Evolutionary conservation across 2,888 invertebrate species (phyloP).

Genomic region (Syrphus vitripennis): DNA sequence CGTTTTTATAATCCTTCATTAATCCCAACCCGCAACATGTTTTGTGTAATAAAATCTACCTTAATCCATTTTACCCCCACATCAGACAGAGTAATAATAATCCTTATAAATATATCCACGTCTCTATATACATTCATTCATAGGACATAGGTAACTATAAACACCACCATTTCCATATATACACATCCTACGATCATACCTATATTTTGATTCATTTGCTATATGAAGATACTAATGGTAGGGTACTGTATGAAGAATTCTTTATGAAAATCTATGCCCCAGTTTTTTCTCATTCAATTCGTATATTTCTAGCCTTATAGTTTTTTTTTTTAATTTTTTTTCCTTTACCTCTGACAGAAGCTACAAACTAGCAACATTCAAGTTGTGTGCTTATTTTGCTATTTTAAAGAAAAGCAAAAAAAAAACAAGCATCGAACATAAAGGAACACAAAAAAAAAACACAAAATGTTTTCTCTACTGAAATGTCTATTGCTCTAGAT

Average conservation of each 20-base stretch:
- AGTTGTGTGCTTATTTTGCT: slow-evolving; percentile 48
- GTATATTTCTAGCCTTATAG: slow-evolving; percentile 14
- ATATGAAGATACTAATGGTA: neutral
- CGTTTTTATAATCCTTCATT: slow-evolving; percentile 23
- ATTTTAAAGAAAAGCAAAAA: slow-evolving; percentile 5
- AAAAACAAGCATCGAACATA: neutral
- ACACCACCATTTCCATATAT: neutral
- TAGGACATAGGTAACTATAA: neutral
- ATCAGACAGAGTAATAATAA: slow-evolving; percentile 7
- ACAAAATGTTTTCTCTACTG: slow-evolving; percentile 8
- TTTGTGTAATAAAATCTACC: slow-evolving; percentile 42
- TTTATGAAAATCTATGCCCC: slow-evolving; percentile 51
- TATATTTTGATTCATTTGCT: slow-evolving; percentile 30
- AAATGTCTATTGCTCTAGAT: slow-evolving; percentile 59
- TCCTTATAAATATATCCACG: neutral
- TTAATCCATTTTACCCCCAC: slow-evolving; percentile 26
- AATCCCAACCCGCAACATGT: slow-evolving; percentile 21
- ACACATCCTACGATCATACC: slow-evolving; percentile 3
- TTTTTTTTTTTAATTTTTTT: neutral
- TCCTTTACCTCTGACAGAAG: neutral
- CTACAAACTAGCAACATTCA: slow-evolving; percentile 27
- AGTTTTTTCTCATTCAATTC: slow-evolving; percentile 53
- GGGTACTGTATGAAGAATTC: slow-evolving; percentile 19
- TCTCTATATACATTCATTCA: neutral
- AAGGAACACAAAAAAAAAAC: slow-evolving; percentile 7